Base-by-base conservation (phyloP, 2,113 vertebrate species). In the Phylloscopus whistleri region DNA sequence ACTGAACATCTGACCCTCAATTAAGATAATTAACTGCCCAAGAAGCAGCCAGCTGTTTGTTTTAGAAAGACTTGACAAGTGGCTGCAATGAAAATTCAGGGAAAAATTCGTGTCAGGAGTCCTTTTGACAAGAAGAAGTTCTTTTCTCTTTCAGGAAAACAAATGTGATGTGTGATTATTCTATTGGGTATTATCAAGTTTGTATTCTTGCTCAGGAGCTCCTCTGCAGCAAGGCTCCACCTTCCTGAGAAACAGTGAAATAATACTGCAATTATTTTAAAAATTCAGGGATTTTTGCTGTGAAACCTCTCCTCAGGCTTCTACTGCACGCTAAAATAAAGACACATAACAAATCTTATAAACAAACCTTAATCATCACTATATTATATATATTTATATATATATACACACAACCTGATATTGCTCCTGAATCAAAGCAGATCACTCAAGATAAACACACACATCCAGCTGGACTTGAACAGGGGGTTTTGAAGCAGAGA, bases 111-210 rank as follows among this genome's bases (percentile, higher is more conserved):
- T 27, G 27, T 24, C 72, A 66, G 30, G 58, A 37, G 12, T 81
- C 84, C 51, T 74, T 78, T 0, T 60, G 46, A 37, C 37, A 37
- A 37, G 37, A 37, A 37, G 37, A 37, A 37, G 37, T 37, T 37
- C 37, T 37, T 37, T 37, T 37, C 37, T 37, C 37, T 37, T 37
- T 37, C 56, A 97, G 70, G 58, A 91, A 97, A 95, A 80, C 10
- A 74, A 74, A 67, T 11, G 56, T 52, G 39, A 49, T 13, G 5
- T 27, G 14, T 7, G 44, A 44, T 16, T 9, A 46, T 18, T 30
- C 23, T 44, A 27, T 0, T n/a, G 30, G n/a, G 43, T 30, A 39
- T 16, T 53, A 35, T 1, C 2, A 3, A 31, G 44, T 46, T 3
- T 23, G 23, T 51, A 35, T 44, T 59, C 64, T 64, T 53, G 41